Conservation (phyloP, 2,797 vertebrate species). For the Myiothlypis chrysogaster region DNA sequence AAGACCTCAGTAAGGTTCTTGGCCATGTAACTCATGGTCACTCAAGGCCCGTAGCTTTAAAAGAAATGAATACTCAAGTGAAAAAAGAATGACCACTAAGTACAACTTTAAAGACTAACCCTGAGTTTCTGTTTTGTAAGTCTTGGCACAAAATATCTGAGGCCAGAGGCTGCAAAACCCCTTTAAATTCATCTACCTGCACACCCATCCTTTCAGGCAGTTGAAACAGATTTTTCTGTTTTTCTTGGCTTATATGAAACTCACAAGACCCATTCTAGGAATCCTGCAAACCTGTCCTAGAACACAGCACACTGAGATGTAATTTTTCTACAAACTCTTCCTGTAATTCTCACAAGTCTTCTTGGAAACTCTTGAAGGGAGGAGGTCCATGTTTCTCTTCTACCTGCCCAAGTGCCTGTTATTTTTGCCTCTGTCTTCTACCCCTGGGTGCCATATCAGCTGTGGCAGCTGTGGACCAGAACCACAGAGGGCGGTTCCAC, state of each 20-base stretch:
- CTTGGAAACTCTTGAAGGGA: background rate
- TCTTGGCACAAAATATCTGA: background rate
- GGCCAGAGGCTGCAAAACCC: background rate
- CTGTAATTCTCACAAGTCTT: background rate
- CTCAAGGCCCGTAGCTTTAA: background rate
- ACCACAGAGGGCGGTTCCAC: background rate
- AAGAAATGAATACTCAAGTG: background rate
- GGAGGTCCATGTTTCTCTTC: background rate
- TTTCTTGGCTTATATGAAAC: background rate
- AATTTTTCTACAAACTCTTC: background rate
- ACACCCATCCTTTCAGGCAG: background rate
- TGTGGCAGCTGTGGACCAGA: background rate
- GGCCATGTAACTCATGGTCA: background rate
- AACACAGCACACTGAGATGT: background rate
- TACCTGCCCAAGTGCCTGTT: background rate
- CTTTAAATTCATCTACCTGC: background rate
- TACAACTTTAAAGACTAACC: background rate
- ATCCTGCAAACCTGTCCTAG: background rate
- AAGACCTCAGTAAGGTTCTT: background rate
- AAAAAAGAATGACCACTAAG: background rate
- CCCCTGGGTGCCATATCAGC: rapidly evolving
- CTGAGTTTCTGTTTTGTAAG: background rate
- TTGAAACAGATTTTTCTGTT: background rate
- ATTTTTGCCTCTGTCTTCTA: background rate
- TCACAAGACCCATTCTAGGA: background rate